These are phyloP conservation scores for Lepus timidus DNA, from an alignment of 2,113 vertebrate genomes.

Conservation along the genomic window DNA sequence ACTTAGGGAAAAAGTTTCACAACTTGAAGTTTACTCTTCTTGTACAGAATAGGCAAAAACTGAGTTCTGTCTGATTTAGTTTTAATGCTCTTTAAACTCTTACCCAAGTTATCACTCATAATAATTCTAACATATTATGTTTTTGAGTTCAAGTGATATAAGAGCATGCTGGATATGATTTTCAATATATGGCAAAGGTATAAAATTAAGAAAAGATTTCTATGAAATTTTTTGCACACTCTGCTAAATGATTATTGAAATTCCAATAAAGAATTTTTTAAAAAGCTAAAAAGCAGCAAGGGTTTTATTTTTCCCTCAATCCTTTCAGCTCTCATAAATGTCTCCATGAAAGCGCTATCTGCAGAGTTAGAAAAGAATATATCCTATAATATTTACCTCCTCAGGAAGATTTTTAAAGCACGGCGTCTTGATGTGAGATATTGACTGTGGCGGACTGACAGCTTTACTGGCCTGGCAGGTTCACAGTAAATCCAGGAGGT, in stretches of 20 bases:
- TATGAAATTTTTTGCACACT: constrained; percentile 78
- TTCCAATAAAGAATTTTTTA: constrained; percentile 69
- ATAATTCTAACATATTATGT: constrained; percentile 57
- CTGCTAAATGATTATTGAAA: constrained; percentile 81
- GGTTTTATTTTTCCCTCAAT: constrained; percentile 77
- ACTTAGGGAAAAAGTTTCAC: constrained; percentile 27
- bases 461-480: constrained; percentile 64
- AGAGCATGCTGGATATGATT: constrained; percentile 58
- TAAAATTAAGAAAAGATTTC: constrained; percentile 80
- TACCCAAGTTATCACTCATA: constrained; percentile 56
- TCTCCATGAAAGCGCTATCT: constrained; percentile 51
- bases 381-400: constrained; percentile 27
- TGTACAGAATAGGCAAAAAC: constrained; percentile 52
- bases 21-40: constrained; percentile 63
- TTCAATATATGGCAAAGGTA: constrained; percentile 70
- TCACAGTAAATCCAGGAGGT: constrained; percentile 74
- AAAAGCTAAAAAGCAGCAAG: constrained; percentile 61
- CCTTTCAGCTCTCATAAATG: constrained; percentile 74
- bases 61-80: constrained; percentile 63
- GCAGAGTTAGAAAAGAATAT: constrained; percentile 48
- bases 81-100: constrained; percentile 66
- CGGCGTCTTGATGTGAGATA: constrained; percentile 37
- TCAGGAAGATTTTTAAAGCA: constrained; percentile 62
- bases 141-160: constrained; percentile 71
- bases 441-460: constrained; percentile 68